Evolutionary conservation across 2,113 vertebrate species (phyloP).

Genomic region (Stictonetta naevosa): DNA sequence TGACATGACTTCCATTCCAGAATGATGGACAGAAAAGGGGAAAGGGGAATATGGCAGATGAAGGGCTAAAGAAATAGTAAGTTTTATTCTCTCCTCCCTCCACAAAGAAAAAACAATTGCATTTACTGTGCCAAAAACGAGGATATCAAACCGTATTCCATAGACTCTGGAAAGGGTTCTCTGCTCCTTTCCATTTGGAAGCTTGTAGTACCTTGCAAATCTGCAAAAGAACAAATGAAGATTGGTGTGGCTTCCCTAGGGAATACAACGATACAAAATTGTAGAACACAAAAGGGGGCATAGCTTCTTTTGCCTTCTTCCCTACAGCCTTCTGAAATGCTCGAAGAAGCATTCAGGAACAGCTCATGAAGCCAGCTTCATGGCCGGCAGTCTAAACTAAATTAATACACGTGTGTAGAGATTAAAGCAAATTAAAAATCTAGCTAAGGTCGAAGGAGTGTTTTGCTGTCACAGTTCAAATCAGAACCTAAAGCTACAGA

Average conservation of each 20-base stretch:
- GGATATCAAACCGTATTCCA: constrained; percentile 87
- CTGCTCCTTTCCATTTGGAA: constrained; percentile 70
- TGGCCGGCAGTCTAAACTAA: neutral
- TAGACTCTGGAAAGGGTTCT: constrained; percentile 86
- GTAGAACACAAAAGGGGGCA: neutral
- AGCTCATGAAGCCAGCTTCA: neutral
- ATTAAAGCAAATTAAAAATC: neutral
- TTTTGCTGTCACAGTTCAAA: neutral
- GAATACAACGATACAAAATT: neutral
- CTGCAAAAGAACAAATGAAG: constrained; percentile 63
- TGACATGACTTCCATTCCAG: neutral
- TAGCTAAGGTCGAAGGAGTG: neutral
- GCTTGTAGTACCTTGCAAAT: constrained; percentile 81
- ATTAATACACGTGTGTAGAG: neutral
- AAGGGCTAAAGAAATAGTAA: neutral
- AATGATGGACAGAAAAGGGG: neutral
- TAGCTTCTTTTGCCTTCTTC: neutral
- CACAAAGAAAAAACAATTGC: neutral
- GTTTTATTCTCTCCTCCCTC: neutral
- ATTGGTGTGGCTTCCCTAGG: neutral
- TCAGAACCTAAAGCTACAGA: neutral
- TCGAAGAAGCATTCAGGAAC: neutral
- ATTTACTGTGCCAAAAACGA: constrained; percentile 86
- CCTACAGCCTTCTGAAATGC: neutral
- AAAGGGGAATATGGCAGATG: neutral